Base-by-base conservation (phyloP, 1,140 invertebrate genomes). In the Drosophila kurseongensis region DNA sequence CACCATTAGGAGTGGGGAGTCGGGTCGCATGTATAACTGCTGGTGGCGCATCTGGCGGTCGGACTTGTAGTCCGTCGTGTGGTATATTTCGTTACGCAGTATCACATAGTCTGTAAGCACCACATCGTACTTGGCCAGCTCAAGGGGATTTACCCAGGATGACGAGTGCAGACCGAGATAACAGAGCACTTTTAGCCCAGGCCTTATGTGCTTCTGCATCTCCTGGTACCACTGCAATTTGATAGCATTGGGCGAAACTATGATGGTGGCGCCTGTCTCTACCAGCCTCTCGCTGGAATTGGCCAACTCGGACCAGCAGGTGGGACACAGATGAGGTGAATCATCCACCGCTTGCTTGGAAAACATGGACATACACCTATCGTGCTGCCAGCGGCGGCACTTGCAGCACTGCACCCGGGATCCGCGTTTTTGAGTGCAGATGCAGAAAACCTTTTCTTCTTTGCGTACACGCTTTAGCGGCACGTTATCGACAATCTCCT, bases 191-290 rank as follows among this genome's bases (percentile, higher is more conserved):
- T 67, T 72, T 0, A 88, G 29, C 0, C 52, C 23, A 5, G 80
- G 92, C 0, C 91, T 82, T 10, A 96, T 92, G 89, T 97, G 96
- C 74, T 94, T 95, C 41, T 92, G 76, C 54, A 97, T 96, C 90
- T 97, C 96, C n/a, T 95, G 93, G 7, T 94, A 92, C 96, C 96
- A 97, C 90, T 97, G 96, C 67, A 94, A 92, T 59, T 93, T 93
- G 23, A 97, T 96, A 38, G 95, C 93, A 9, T 80, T 78, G 18
- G 96, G 96, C 1, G 96, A 94, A n/a, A 97, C 94, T 72, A 97
- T 97, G 35, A 97, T 92, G 4, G 96, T 97, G 5, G 95, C 94
- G 36, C 93, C 92, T 1, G 95, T 94, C 40, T 93, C 85, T 0
- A 96, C 77, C 23, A 92, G 92, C 14, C 41, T 23, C 0, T 7